phyloP scores from a whole-genome alignment of 2,888 invertebrate species.

The Cerastis leucographa region DNA sequence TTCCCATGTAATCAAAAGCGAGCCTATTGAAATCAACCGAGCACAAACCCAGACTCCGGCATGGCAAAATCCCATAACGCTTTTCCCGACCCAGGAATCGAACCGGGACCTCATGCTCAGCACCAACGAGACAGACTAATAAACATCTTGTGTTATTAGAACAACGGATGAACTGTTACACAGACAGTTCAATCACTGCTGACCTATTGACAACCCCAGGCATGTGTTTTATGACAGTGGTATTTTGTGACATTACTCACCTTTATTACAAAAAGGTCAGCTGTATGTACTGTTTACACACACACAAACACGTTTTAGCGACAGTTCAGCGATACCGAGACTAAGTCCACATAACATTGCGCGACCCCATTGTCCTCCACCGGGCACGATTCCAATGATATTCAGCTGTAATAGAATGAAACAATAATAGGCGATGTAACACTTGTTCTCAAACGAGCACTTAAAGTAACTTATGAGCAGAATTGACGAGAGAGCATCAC shows the following conservation, averaged over 20 bases:
- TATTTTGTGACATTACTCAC: slow-evolving; percentile 22
- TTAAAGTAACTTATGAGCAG: slow-evolving; percentile 21
- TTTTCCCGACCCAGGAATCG: neutral
- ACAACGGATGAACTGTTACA: neutral
- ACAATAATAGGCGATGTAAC: neutral
- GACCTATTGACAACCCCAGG: neutral
- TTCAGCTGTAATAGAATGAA: slow-evolving; percentile 14
- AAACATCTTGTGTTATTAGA: neutral
- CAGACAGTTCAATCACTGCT: neutral
- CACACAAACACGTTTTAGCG: neutral
- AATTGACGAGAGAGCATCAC: neutral
- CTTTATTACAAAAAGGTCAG: slow-evolving; percentile 20
- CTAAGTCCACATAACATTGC: neutral
- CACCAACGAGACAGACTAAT: neutral
- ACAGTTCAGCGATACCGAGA: neutral
- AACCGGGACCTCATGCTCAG: neutral
- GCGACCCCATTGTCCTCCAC: slow-evolving; percentile 10
- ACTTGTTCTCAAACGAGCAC: slow-evolving; percentile 3
- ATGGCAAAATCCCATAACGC: neutral
- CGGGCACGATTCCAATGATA: slow-evolving; percentile 14
- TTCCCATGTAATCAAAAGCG: neutral
- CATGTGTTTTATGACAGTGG: neutral
- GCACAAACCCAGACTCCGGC: neutral
- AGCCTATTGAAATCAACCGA: neutral
- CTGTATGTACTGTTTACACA: neutral